phyloP scores from a whole-genome alignment of 2,113 vertebrate genomes.

The Zosterops lateralis region DNA sequence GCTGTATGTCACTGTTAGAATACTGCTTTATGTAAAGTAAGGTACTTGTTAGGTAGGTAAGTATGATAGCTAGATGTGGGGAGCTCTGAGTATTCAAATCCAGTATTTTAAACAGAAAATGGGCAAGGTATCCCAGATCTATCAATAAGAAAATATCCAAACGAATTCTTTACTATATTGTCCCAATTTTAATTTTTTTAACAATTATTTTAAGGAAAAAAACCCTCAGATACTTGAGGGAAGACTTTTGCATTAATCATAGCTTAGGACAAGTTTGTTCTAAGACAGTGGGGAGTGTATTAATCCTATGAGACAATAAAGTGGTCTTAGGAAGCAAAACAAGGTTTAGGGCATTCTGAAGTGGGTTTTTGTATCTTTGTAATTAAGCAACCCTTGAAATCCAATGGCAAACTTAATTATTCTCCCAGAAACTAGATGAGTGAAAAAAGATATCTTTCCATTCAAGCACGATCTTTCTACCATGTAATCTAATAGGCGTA shows the following conservation, averaged over 20 bases:
- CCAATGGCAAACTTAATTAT: slow-evolving; percentile 23
- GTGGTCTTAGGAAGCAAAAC: neutral
- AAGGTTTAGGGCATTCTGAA: neutral
- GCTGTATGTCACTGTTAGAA: neutral
- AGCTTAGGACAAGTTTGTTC: neutral
- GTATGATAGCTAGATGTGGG: neutral
- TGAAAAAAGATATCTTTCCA: slow-evolving; percentile 55
- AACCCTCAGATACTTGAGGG: neutral
- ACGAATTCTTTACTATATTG: neutral
- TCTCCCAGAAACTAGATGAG: slow-evolving; percentile 28
- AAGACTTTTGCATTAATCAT: neutral
- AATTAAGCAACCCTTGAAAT: slow-evolving; percentile 21
- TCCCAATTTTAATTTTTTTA: neutral
- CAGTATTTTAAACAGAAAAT: neutral
- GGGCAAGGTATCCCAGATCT: neutral
- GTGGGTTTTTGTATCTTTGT: rapidly evolving
- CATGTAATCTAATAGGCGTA: neutral
- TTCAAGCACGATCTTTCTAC: slow-evolving; percentile 32
- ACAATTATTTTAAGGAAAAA: neutral
- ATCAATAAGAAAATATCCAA: neutral
- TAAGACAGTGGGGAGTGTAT: neutral
- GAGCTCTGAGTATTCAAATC: neutral
- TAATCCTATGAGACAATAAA: neutral
- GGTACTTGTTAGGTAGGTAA: rapidly evolving
- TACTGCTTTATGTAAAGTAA: neutral